Conservation (phyloP, 2,113 vertebrate species). For the Scomber scombrus region DNA sequence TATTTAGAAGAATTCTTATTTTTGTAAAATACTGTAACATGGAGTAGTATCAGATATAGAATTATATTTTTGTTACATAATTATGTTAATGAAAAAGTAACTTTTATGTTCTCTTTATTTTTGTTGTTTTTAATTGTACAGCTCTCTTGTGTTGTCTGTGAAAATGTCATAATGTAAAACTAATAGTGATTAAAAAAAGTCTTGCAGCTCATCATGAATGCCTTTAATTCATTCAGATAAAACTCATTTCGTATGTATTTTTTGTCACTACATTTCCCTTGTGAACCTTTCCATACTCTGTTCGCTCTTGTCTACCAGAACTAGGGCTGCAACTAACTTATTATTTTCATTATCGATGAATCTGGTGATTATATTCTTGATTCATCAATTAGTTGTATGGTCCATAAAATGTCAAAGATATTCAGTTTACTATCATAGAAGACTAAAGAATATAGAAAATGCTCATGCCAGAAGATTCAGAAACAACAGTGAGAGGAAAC, state of each 20-base stretch:
- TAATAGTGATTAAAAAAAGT: conserved; percentile 27
- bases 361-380: no score
- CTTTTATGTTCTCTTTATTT: background rate
- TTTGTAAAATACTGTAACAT: conserved; percentile 21
- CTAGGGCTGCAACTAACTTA: no score
- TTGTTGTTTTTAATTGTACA: background rate
- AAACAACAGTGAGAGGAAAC: no score
- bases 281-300: no score
- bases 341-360: no score
- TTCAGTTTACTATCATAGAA: no score
- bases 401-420: background rate
- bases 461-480: no score
- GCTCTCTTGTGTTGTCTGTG: background rate
- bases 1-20: conserved; percentile 37
- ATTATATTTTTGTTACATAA: conserved; percentile 57
- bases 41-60: background rate
- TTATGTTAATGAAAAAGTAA: conserved; percentile 7
- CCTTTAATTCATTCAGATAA: background rate
- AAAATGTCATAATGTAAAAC: conserved; percentile 18
- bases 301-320: no score
- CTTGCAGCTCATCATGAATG: background rate
- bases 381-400: background rate
- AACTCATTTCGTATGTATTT: background rate
- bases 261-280: no score
- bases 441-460: no score